Conservation (phyloP, 2,797 vertebrate genomes). For the Melanotaenia parkinsoni region DNA sequence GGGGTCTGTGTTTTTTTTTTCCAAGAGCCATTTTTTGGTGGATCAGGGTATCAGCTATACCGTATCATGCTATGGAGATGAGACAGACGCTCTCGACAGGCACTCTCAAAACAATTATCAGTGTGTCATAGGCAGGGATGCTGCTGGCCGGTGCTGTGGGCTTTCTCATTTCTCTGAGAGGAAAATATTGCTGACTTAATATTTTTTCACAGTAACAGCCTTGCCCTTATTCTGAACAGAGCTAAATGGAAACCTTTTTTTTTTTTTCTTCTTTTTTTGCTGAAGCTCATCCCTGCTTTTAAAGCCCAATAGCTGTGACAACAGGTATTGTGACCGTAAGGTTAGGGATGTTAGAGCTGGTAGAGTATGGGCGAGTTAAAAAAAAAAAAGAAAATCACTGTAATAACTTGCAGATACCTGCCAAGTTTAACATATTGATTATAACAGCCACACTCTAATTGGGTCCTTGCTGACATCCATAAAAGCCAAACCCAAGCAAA, state of each 20-base stretch:
- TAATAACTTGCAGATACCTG: not conserved
- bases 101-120: slow-evolving; percentile 71
- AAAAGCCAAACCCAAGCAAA: not conserved
- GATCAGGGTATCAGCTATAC: slow-evolving; percentile 39
- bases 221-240: slow-evolving; percentile 64
- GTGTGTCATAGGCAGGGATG: slow-evolving; percentile 51
- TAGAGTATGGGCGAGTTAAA: slow-evolving; percentile 2
- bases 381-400: not conserved
- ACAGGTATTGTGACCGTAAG: slow-evolving; percentile 58
- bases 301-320: slow-evolving; percentile 60
- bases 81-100: slow-evolving; percentile 58
- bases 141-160: slow-evolving; percentile 51
- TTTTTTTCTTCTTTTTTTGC: slow-evolving; percentile 10
- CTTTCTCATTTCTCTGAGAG: slow-evolving; percentile 69
- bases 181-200: slow-evolving; percentile 72
- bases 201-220: slow-evolving; percentile 52
- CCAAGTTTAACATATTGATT: slow-evolving; percentile 21
- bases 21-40: slow-evolving; percentile 32
- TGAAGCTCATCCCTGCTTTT: slow-evolving; percentile 62
- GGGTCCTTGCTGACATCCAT: not conserved
- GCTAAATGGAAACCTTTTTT: slow-evolving; percentile 49
- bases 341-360: slow-evolving; percentile 29
- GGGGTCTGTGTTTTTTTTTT: too few species aligned
- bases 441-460: not conserved
- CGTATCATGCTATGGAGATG: slow-evolving; percentile 51